Evolutionary conservation across 2,797 vertebrate genomes (phyloP).

Genomic region (Characodon lateralis): DNA sequence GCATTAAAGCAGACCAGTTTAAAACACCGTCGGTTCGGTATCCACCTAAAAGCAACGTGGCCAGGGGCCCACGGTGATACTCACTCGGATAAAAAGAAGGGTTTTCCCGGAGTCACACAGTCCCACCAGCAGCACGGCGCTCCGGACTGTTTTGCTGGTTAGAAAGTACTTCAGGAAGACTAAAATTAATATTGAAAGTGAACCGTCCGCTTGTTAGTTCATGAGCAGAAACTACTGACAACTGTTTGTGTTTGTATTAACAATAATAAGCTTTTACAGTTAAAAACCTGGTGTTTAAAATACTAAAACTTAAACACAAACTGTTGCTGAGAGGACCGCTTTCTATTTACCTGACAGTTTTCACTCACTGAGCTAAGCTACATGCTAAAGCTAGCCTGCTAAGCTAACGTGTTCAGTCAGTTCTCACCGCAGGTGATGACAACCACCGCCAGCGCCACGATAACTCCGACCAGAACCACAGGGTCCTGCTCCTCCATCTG

Average conservation of each 20-base stretch:
- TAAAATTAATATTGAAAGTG: conserved; percentile 35
- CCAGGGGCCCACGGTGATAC: conserved; percentile 26
- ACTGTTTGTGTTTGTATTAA: background rate
- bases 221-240: background rate
- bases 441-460: conserved; percentile 82
- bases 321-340: no score
- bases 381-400: conserved; percentile 4
- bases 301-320: fast-evolving
- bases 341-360: background rate
- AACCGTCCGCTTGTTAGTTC: fast-evolving
- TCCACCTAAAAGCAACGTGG: conserved; percentile 8
- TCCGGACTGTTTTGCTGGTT: conserved; percentile 84
- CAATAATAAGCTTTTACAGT: fast-evolving
- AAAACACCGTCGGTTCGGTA: background rate
- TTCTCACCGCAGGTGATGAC: conserved; percentile 84
- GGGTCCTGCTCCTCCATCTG: conserved; percentile 81
- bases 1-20: background rate
- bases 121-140: conserved; percentile 89
- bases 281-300: fast-evolving
- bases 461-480: conserved; percentile 76
- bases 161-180: conserved; percentile 89
- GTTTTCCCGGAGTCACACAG: conserved; percentile 95
- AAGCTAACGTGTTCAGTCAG: conserved; percentile 38
- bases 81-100: conserved; percentile 90
- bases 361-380: background rate